Evolutionary conservation across 2,888 invertebrate genomes (phyloP).

Genomic region (Notodonta ziczac): DNA sequence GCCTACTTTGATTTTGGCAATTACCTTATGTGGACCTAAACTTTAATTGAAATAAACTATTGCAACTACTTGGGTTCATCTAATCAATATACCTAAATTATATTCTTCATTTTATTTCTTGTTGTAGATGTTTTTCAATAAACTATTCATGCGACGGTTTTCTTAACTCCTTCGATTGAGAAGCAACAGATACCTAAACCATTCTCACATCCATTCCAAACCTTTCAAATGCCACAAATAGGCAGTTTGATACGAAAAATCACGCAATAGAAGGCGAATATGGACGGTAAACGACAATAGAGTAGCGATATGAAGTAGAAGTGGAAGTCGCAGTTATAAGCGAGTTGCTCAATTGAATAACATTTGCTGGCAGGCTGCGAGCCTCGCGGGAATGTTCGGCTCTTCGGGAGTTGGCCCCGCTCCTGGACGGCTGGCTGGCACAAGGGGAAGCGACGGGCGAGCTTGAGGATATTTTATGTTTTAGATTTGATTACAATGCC

Average conservation of each 20-base stretch:
- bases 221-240: not conserved
- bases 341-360: conserved; percentile 10
- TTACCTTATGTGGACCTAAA: too few species aligned
- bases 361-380: conserved; percentile 5
- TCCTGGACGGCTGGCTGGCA: not conserved
- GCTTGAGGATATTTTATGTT: not conserved
- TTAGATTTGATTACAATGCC: too few species aligned
- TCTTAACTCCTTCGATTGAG: not conserved
- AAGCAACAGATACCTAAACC: conserved; percentile 2
- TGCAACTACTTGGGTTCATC: too few species aligned
- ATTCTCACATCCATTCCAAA: not conserved
- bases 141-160: too few species aligned
- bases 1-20: too few species aligned
- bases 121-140: too few species aligned
- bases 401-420: not conserved
- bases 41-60: too few species aligned
- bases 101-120: too few species aligned
- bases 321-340: conserved; percentile 3
- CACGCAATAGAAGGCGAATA: not conserved
- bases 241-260: not conserved
- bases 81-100: too few species aligned
- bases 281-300: not conserved
- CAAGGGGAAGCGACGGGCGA: not conserved
- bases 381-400: conserved; percentile 1
- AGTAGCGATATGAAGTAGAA: not conserved